Evolutionary conservation across 2,797 vertebrate species (phyloP), one percentile per base, ranked within the genome.

Genomic region (Clarias platycephalus): DNA sequence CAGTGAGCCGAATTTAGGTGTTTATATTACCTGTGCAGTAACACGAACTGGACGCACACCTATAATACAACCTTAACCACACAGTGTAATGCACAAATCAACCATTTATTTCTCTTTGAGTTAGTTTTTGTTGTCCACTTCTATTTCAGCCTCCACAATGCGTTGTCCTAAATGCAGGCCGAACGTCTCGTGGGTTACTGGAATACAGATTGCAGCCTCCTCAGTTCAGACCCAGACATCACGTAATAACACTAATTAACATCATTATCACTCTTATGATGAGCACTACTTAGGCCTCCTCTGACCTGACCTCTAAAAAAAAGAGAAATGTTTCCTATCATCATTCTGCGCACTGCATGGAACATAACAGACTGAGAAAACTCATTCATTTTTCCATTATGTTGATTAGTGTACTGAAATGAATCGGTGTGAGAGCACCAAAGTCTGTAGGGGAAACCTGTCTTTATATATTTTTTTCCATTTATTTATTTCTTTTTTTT

Each of bases 191-290:
- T 55, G 49, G 71, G 24, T 58, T 24, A 60, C 20, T 37, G 28
- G 13, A 13, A 57, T 57, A 26, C 2, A n/a, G 7, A 20, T 78
- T 44, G 28, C 60, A 63, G 77, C 60, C 58, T 63, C n/a, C 26
- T 37, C 37, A 79, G 58, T 79, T 79, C 34, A 79, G 34, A 79
- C 58, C 75, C 31, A 15, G 75, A 37, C 55, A 9, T 77, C 75
- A 37, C 57, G 40, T 77, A 77, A 77, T 62, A 16, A n/a, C 57
- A 77, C 31, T 62, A 58, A 77, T 75, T 75, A 58, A 34, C 31
- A 62, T 10, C 57, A 77, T 77, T 77, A 24, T 37, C 5, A 16
- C 22, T 16, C 57, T 37, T 62, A 57, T n/a, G 76, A 40, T 79
- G 15, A 62, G 20, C n/a, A 40, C 12, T 62, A 7, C 60, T 16